Percentiles rank a stretch among this genome's conserved stretches.
These are phyloP conservation scores for Gambusia affinis DNA, from an alignment of 2,113 vertebrate genomes.

Conservation along the genomic window DNA sequence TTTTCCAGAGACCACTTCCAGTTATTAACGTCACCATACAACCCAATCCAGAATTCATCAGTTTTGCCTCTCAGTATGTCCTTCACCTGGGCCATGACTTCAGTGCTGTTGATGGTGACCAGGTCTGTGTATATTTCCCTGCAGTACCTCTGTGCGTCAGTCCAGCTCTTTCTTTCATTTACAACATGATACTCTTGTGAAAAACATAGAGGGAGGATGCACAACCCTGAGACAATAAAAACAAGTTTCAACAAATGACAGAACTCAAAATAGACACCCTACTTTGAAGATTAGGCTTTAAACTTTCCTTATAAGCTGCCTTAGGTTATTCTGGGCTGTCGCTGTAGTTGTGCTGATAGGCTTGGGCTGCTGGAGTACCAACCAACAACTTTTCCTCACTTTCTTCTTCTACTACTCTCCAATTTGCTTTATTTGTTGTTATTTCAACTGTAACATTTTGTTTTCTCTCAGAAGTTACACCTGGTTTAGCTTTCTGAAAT, in stretches of 20 bases:
- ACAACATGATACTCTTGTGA: not conserved
- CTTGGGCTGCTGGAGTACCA: too few relatives aligned
- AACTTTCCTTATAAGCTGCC: too few relatives aligned
- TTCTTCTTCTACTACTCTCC: too few relatives aligned
- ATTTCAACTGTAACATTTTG: too few relatives aligned
- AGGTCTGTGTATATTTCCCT: not conserved
- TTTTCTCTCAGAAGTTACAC: too few relatives aligned
- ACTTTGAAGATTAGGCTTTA: too few relatives aligned
- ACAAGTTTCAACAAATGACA: not conserved
- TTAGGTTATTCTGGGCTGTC: too few relatives aligned
- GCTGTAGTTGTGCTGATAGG: too few relatives aligned
- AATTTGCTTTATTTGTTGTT: too few relatives aligned
- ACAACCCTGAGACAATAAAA: not conserved
- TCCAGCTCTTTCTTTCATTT: not conserved
- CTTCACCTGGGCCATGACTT: not conserved
- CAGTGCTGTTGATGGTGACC: not conserved
- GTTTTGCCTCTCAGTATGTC: not conserved
- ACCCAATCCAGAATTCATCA: not conserved
- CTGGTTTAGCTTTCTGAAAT: too few relatives aligned
- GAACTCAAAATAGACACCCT: too few relatives aligned
- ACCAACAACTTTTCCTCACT: too few relatives aligned
- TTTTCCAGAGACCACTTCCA: not conserved
- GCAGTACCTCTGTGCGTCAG: not conserved
- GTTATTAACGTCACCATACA: not conserved
- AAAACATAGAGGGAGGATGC: not conserved